phyloP scores from a whole-genome alignment of 1,140 invertebrate genomes.

The Ridgeia piscesae region DNA sequence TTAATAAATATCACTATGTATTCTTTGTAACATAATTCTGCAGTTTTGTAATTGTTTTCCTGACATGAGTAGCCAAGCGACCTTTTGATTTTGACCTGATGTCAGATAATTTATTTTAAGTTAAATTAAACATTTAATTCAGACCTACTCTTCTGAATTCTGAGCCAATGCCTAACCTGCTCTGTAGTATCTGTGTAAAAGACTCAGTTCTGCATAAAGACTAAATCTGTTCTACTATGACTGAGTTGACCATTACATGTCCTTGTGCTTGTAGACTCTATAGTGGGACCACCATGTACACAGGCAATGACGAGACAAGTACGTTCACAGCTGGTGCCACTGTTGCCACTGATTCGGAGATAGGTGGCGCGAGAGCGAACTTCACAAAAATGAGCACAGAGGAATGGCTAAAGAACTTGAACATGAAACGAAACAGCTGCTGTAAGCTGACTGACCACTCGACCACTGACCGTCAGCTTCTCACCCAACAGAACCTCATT shows the following conservation, averaged over 20 bases:
- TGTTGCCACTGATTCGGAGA: background rate
- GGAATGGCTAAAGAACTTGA: constrained; percentile 12
- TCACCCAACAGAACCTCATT: constrained; percentile 7
- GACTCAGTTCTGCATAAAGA: too few relatives aligned
- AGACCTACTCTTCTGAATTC: background rate
- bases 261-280: background rate
- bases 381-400: constrained; percentile 6
- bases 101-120: background rate
- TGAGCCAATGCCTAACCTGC: too few relatives aligned
- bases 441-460: background rate
- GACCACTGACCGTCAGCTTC: background rate
- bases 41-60: background rate
- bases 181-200: too few relatives aligned
- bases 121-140: background rate
- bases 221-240: background rate
- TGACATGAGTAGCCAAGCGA: background rate
- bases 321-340: background rate
- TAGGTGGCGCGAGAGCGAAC: background rate
- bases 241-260: background rate
- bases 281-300: background rate
- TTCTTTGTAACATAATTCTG: background rate
- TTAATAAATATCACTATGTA: background rate
- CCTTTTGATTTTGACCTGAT: background rate
- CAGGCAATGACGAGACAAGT: background rate
- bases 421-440: background rate